A percentile compares a stretch with the other conserved stretches of the same genome.
Conservation (phyloP, 1,140 invertebrate species). For the Anastrepha obliqua region DNA sequence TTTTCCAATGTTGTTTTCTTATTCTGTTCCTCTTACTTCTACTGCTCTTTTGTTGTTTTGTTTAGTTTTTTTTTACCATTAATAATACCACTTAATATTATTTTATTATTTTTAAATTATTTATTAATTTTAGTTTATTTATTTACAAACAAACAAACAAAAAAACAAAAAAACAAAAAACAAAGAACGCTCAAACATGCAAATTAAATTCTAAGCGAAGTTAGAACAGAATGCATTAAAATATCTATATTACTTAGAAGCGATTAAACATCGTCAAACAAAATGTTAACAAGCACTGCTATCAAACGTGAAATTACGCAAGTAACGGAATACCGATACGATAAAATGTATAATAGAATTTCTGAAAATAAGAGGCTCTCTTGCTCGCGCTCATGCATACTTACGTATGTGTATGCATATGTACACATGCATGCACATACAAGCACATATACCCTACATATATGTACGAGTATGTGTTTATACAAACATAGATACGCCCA, state of each 20-base stretch:
- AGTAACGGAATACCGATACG: background rate
- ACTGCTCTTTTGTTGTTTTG: conserved; percentile 47
- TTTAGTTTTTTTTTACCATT: conserved; percentile 37
- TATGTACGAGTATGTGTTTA: background rate
- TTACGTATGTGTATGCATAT: conserved; percentile 45
- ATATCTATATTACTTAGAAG: background rate
- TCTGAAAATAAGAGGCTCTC: conserved; percentile 54
- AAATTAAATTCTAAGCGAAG: background rate
- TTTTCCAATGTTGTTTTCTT: conserved; percentile 4
- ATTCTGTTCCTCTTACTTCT: conserved; percentile 51
- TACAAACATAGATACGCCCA: background rate
- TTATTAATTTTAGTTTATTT: conserved; percentile 52
- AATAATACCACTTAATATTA: conserved; percentile 45
- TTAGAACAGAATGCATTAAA: conserved; percentile 17
- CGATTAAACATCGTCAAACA: background rate
- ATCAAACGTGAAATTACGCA: conserved; percentile 1
- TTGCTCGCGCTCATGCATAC: conserved; percentile 43
- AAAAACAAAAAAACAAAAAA: conserved; percentile 19
- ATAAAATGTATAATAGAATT: conserved; percentile 38
- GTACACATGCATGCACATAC: background rate
- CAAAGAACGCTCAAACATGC: background rate
- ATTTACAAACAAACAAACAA: conserved; percentile 40
- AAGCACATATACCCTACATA: conserved; percentile 33
- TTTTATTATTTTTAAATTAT: conserved; percentile 49
- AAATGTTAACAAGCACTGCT: conserved; percentile 20